Evolutionary conservation across 2,888 invertebrate species (phyloP).

Genomic region (Tachina fera): DNA sequence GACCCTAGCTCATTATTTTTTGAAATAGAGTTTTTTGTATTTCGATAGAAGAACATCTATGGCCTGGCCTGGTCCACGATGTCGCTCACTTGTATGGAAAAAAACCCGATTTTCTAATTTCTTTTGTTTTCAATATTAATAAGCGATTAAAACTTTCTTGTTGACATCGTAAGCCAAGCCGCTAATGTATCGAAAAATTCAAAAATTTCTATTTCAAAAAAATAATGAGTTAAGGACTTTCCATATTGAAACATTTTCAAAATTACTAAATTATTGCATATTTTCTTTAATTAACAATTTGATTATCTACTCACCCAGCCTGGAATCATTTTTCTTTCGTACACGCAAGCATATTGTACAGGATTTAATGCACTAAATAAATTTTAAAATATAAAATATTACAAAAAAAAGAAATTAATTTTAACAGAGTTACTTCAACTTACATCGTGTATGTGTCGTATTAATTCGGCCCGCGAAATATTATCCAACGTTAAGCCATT

Average conservation of each 20-base stretch:
- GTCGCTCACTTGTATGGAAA: too few species aligned
- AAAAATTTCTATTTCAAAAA: too few species aligned
- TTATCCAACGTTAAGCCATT: constrained; percentile 96
- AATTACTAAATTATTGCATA: background rate
- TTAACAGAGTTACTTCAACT: constrained; percentile 72
- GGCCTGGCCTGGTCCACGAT: too few species aligned
- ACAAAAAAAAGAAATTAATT: background rate
- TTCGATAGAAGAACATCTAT: too few species aligned
- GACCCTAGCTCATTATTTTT: too few species aligned
- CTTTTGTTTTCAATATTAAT: too few species aligned
- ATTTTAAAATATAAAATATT: background rate
- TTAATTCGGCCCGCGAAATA: constrained; percentile 95
- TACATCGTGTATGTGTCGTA: constrained; percentile 98
- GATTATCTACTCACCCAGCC: constrained; percentile 89
- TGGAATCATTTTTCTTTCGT: constrained; percentile 93
- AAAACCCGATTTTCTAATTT: too few species aligned
- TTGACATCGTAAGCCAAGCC: too few species aligned
- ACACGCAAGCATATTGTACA: constrained; percentile 97
- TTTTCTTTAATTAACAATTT: background rate
- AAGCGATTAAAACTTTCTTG: too few species aligned
- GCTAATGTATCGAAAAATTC: too few species aligned
- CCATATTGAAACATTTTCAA: background rate
- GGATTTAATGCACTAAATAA: constrained; percentile 94
- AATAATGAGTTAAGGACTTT: too few species aligned
- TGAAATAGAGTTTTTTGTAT: too few species aligned